Evolutionary conservation across 2,113 vertebrate genomes (phyloP), one percentile per base, ranked within the genome.

Genomic region (Noturus placidus): DNA sequence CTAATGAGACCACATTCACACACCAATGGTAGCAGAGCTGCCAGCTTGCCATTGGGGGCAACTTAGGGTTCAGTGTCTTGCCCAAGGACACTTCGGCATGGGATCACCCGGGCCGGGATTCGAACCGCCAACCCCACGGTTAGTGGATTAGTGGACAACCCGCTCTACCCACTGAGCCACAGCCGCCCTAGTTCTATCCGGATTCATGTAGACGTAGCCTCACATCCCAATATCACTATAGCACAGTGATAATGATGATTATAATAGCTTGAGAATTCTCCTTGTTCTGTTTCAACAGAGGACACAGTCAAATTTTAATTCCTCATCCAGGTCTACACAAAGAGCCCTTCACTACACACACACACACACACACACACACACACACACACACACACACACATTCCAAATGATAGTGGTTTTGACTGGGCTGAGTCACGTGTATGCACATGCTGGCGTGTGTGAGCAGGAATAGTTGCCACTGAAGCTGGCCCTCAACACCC

Each of bases 401-500:
- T 17, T 52, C 46, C 9, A 38, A 33, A 10, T 78, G 25, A 79
- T 63, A 19, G 38, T 17, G 4, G 15, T 52, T 70, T 30, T 61
- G 30, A 59, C 65, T 14, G 27, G 46, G 54, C 67, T 63, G 11
- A 63, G 69, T 87, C 81, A 65, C 42, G 70, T 87, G 82, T 72
- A 27, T 80, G 61, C 70, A 3, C 19, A 10, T 69, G 56, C 35
- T 80, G n/a, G 56, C 38, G 5, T 86, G 57, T 54, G 76, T 79
- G 74, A 79, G 85, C 27, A 67, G 76, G 42, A 79, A 76, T 63
- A 74, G 52, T 56, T 46, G 38, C 56, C 56, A 52, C 38, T 76
- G 35, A 74, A 61, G 56, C 46, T 42, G 35, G 54, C 67, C 72
- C 74, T 86, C 77, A 70, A 86, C 88, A 38, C 69, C 70, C 22